Base-by-base conservation (phyloP, 2,888 invertebrate species). In the Lasioglossum figueresi region DNA sequence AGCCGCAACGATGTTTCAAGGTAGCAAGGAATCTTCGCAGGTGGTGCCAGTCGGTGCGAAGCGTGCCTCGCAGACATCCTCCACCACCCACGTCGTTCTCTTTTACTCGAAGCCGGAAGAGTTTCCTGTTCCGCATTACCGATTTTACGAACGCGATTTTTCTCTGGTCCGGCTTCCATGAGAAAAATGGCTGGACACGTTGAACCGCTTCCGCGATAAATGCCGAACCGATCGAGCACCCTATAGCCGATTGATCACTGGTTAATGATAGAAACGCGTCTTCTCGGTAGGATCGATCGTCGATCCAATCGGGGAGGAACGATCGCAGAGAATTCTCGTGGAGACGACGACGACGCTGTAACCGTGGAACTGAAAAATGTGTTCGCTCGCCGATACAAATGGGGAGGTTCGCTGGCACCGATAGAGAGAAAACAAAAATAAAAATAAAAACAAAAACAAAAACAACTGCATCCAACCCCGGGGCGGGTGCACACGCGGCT, bases 371-470 rank as follows among this genome's bases (percentile, higher is more conserved):
- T 93, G 94, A 94, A 93, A 94, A 94, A 94, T 93, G 93, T 91
- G 90, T 83, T 87, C 92, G 88, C 92, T 93, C 89, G 82, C 88
- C 88, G 92, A 93, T 94, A 94, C 94, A 94, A 94, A 94, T 94
- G 92, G 91, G 87, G 80, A 86, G 88, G 88, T 89, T 91, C 90
- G 85, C 83, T 87, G 84, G 85, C 85, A 87, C 79, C 90, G 90
- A 91, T 91, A 83, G 88, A 89, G 88, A 86, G 89, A 87, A 90
- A 93, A 91, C 89, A 73, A 91, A 91, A 92, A 91, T 91, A 88
- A 91, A 63, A 27, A 31, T 31, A 63, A 31, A 90, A 93, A 91
- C 89, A 73, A 91, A 91, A 92, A 91, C 91, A 88, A 91, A 63
- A 27, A 31, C 63, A 63, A 31, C 14, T 14, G 90, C 81, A 82